Evolutionary conservation across 2,113 vertebrate genomes (phyloP), one percentile per base, ranked within the genome.

Genomic region (Oncorhynchus clarkii): DNA sequence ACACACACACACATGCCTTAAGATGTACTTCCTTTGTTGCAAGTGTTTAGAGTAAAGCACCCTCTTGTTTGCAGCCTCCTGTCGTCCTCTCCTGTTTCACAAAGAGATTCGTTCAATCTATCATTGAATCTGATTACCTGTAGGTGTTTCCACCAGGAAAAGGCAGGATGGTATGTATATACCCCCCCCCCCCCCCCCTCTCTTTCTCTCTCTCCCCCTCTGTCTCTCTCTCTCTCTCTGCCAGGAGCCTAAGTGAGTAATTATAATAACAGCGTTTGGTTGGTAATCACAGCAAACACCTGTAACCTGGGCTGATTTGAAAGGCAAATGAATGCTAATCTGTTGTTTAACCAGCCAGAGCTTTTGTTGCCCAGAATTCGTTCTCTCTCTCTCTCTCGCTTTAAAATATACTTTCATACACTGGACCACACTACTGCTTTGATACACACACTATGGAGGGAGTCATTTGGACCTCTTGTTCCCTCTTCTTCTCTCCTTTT

Each of bases 241-340:
- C 27, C 68, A 75, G 60, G 34, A 68, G 54, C 49, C 73, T 73
- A 82, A 78, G 79, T 78, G 26, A 80, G 80, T 69, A 83, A 85
- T 88, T 85, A 51, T 65, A 88, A 51, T 83, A 78, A 86, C 80
- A 82, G 69, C 70, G 79, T 86, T 78, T 74, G 76, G 49, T 51
- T 76, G 86, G 76, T 85, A 86, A 87, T 89, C 84, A 80, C 80
- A 80, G 78, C 67, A 75, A 81, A 84, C 84, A 86, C 83, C 85
- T 82, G 81, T 85, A 84, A 84, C 62, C 71, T 65, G 20, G 12
- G 57, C 62, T 88, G 81, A 89, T 90, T 85, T 86, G 65, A 88
- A 86, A 89, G 74, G 75, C 64, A 86, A 81, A 86, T 91, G 86
- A 54, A 88, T 84, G 76, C 39, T 86, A 86, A 87, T 89, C 82